Evolutionary conservation across 1,140 invertebrate genomes (phyloP), one percentile per base, ranked within the genome.

Genomic region (Trichonephila inaurata): DNA sequence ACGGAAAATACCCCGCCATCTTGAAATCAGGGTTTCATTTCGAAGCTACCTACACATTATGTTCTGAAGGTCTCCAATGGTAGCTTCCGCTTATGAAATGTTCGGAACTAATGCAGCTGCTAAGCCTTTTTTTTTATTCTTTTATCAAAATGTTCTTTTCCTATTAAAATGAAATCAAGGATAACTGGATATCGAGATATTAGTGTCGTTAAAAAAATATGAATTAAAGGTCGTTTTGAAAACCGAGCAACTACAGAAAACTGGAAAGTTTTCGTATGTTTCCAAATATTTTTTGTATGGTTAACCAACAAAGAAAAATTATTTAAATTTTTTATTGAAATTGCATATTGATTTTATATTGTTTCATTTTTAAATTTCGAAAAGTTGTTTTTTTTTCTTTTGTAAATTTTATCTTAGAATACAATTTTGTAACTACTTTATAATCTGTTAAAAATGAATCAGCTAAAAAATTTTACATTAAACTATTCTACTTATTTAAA

Each of bases 101-200:
- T 18, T 77, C 72, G 72, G 72, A 77, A 77, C 72, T 77, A 77
- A 77, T 77, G 72, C 28, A 77, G 72, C 28, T 40, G 72, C 72
- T 33, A 77, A 33, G 14, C 14, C 72, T 40, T 69, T 69, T 24
- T 66, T 69, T 77, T 77, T 77, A 12, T 77, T 77, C 28, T 77
- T 69, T 51, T 3, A 69, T 10, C 72, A 40, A 77, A 77, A 77
- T 33, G 28, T 40, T 33, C 12, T 77, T 77, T 77, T 77, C 72
- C 72, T 19, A 77, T 77, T 77, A 77, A 77, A 77, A 77, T 77
- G 72, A 77, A 77, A 77, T 77, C 72, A 77, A 77, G 72, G 72
- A 77, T 77, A 77, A 77, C 72, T 33, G 33, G 72, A 24, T 77
- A 40, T 77, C 28, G 72, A 77, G 72, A 77, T 77, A 77, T 77